Conservation (phyloP, 2,888 invertebrate species). For the Mylabris sibirica region DNA sequence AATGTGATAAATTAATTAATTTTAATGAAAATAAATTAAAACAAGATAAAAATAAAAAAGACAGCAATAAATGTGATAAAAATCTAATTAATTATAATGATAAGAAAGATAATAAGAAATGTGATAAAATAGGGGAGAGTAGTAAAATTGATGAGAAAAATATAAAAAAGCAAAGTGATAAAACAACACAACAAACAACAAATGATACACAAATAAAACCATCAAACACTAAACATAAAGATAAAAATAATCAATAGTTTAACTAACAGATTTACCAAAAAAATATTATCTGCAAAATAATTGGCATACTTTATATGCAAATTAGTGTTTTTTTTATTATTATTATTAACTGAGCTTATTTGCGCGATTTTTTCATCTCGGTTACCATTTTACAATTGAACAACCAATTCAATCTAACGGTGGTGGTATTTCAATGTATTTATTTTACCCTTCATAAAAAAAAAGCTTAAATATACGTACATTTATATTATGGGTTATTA, state of each 20-base stretch:
- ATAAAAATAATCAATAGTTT: not conserved
- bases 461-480: not conserved
- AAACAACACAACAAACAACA: constrained; percentile 19
- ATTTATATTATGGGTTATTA: constrained; percentile 15
- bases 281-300: not conserved
- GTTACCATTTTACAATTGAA: too few relatives aligned
- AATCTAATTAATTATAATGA: constrained; percentile 22
- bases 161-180: constrained; percentile 25
- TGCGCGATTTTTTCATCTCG: too few relatives aligned
- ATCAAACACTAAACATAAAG: constrained; percentile 1
- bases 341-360: too few relatives aligned
- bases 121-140: constrained; percentile 25
- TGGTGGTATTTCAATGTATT: constrained; percentile 25
- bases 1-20: constrained; percentile 30
- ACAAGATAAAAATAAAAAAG: constrained; percentile 12
- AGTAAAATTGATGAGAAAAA: constrained; percentile 24
- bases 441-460: constrained; percentile 9
- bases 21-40: constrained; percentile 15
- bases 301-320: too few relatives aligned
- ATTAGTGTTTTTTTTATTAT: too few relatives aligned
- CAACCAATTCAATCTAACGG: constrained; percentile 4
- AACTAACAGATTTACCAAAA: not conserved
- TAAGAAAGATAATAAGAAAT: constrained; percentile 25
- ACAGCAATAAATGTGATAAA: constrained; percentile 26
- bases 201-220: constrained; percentile 26